phyloP scores from a whole-genome alignment of 35 echinoderm and acorn worm genomes.

The Amphiura filiformis region DNA sequence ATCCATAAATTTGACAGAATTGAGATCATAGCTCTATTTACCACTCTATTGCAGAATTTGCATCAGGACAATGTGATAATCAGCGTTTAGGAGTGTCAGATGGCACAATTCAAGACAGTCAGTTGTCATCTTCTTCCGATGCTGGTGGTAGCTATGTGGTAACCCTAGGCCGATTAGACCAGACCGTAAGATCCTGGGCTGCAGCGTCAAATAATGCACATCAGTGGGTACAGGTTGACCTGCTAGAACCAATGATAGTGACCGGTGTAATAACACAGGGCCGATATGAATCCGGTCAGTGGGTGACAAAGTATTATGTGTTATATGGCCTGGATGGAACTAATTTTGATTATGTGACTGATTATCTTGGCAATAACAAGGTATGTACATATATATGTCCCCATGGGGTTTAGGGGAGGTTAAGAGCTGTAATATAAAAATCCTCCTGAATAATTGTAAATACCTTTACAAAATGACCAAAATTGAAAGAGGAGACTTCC shows the following conservation, averaged over 20 bases:
- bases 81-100: conserved; percentile 50
- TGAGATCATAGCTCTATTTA: too few species aligned
- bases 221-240: conserved; percentile 2
- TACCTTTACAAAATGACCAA: too few species aligned
- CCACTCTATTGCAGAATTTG: too few species aligned
- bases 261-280: conserved; percentile 3
- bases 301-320: neutral
- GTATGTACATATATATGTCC: too few species aligned
- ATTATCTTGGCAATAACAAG: neutral
- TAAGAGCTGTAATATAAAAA: too few species aligned
- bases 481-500: too few species aligned
- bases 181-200: neutral
- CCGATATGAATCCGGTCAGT: neutral
- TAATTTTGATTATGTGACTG: neutral
- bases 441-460: too few species aligned
- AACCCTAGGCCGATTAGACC: neutral
- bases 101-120: conserved; percentile 49
- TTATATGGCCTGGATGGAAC: neutral
- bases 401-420: too few species aligned
- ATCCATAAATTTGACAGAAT: too few species aligned
- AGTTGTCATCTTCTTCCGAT: conserved; percentile 44
- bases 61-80: conserved; percentile 22
- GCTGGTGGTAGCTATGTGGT: neutral
- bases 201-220: neutral
- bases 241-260: neutral